A percentile compares a stretch with the other conserved stretches of the same genome.
Conservation (phyloP, 2,888 invertebrate genomes). For the Ischnura elegans region DNA sequence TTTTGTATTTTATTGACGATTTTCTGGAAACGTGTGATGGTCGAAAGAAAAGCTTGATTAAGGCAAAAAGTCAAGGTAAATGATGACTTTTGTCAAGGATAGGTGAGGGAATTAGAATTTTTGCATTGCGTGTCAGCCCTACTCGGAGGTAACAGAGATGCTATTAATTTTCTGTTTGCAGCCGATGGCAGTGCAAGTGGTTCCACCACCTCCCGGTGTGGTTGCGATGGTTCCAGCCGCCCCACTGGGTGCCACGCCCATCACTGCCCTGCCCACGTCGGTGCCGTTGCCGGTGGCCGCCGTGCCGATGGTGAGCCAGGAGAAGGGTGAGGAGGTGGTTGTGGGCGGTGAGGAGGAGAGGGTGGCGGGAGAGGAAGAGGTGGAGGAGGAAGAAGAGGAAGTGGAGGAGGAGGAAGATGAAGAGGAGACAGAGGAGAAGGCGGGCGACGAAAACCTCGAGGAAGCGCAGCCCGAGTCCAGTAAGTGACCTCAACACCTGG, state of each 20-base stretch:
- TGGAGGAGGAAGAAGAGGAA: conserved; percentile 75
- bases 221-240: conserved; percentile 69
- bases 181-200: conserved; percentile 44
- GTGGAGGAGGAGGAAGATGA: conserved; percentile 73
- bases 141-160: too few relatives aligned
- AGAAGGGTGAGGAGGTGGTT: conserved; percentile 72
- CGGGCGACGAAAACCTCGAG: neutral
- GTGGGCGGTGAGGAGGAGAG: conserved; percentile 73
- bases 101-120: too few relatives aligned
- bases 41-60: too few relatives aligned
- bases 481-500: neutral
- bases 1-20: too few relatives aligned
- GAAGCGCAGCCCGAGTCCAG: conserved; percentile 69
- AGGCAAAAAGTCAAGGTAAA: too few relatives aligned
- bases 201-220: conserved; percentile 26
- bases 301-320: conserved; percentile 70
- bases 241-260: conserved; percentile 68
- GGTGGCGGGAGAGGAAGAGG: conserved; percentile 75
- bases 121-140: too few relatives aligned
- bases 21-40: too few relatives aligned
- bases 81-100: too few relatives aligned
- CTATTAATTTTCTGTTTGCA: too few relatives aligned
- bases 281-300: conserved; percentile 65
- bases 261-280: conserved; percentile 58
- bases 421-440: conserved; percentile 66